Evolutionary conservation across 2,797 vertebrate species (phyloP), one percentile per base, ranked within the genome.

Genomic region (Pterois miles): DNA sequence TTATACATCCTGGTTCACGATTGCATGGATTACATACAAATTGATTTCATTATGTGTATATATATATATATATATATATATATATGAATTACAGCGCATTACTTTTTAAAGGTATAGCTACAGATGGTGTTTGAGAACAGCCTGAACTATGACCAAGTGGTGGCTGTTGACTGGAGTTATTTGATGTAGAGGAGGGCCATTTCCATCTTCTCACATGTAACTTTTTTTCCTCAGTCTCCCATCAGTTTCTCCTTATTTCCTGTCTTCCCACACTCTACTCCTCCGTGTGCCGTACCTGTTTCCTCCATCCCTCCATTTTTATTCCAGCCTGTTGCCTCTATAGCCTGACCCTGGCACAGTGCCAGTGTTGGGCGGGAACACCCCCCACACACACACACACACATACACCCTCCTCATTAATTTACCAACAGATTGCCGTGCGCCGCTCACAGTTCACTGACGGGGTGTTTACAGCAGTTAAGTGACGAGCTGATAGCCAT

Each of bases 341-440:
- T 71, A 80, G 86, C 68, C 31, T 66, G 60, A 68, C 90, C 90
- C 91, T 97, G 96, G 96, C 96, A 89, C 67, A 52, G 74, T 89
- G 95, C 96, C 96, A 96, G 76, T 9, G 1, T 46, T 64, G 84
- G 81, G 83, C 27, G 63, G 82, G 60, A 36, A 67, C 8, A 13
- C 52, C 80, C 57, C 77, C 9, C 34, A 12, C 8, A 16, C 18
- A 1, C 3, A n/a, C n/a, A n/a, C n/a, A n/a, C n/a, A n/a, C 34
- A 12, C 8, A 16, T 7, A 1, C 3, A 3, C 20, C n/a, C 67
- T 83, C 78, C 92, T 93, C 92, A 94, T 96, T 96, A 96, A 97
- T 94, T 95, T 95, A 90, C 87, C 89, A 89, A 90, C 76, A 89
- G 87, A 93, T 94, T 94, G 90, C 91, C 62, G 82, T 76, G 89